Conservation (phyloP, 2,113 vertebrate species). For the Alethe castanea region DNA sequence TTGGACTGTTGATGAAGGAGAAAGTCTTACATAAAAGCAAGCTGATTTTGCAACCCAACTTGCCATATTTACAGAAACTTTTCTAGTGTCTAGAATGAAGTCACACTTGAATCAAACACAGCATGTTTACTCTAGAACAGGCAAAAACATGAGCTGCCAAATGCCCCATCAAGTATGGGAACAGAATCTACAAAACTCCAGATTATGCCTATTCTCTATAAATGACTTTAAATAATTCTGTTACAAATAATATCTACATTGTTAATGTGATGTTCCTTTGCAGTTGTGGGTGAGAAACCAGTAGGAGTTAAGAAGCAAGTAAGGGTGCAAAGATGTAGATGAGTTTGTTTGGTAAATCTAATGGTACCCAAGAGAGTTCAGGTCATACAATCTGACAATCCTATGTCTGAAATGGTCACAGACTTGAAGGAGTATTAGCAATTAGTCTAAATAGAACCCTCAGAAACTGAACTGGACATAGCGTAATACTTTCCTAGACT, state of each 20-base stretch:
- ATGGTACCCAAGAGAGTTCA: background rate
- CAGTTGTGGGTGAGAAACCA: background rate
- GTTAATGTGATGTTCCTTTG: background rate
- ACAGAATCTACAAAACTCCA: background rate
- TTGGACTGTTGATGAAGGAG: background rate
- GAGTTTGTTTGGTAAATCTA: background rate
- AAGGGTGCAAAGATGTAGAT: background rate
- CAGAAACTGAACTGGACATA: background rate
- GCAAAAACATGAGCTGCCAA: background rate
- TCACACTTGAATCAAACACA: background rate
- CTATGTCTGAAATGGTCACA: background rate
- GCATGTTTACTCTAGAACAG: background rate
- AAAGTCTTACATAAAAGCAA: background rate
- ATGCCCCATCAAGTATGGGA: background rate
- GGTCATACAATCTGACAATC: background rate
- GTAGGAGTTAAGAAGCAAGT: background rate
- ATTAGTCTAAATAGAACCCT: background rate
- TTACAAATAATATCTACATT: background rate
- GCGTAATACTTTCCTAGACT: background rate
- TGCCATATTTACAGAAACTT: background rate
- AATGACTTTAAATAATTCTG: background rate
- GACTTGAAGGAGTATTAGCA: background rate
- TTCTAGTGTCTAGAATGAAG: background rate
- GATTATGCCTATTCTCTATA: background rate
- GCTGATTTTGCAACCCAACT: background rate